A percentile compares a stretch with the other conserved stretches of the same genome.
Conservation (phyloP, 2,113 vertebrate genomes). For the Caranx melampygus region DNA sequence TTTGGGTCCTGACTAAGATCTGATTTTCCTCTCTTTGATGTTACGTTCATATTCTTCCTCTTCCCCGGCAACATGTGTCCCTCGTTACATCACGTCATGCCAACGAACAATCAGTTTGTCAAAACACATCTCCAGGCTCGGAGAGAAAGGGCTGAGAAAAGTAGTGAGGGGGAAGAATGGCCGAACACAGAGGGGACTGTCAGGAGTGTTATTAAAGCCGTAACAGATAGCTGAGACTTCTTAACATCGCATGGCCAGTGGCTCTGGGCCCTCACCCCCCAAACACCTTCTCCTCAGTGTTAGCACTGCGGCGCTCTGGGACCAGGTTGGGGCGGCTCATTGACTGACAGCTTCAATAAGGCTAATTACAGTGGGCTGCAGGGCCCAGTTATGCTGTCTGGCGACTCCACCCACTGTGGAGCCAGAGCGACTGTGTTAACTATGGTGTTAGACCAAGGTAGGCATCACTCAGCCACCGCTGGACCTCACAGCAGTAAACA, state of each 20-base stretch:
- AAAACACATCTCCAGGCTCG: slow-evolving; percentile 71
- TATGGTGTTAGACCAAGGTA: slow-evolving; percentile 73
- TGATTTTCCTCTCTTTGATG: slow-evolving; percentile 73
- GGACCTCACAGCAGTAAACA: slow-evolving; percentile 77
- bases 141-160: slow-evolving; percentile 54
- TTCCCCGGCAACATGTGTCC: slow-evolving; percentile 73
- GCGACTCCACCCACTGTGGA: slow-evolving; percentile 80
- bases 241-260: slow-evolving; percentile 50
- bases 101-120: slow-evolving; percentile 77
- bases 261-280: slow-evolving; percentile 42
- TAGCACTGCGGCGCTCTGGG: slow-evolving; percentile 58
- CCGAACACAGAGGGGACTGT: slow-evolving; percentile 60
- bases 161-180: slow-evolving; percentile 40
- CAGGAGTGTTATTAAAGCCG: slow-evolving; percentile 69
- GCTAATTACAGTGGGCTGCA: slow-evolving; percentile 80
- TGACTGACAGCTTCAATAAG: slow-evolving; percentile 83
- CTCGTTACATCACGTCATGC: slow-evolving; percentile 78
- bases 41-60: slow-evolving; percentile 64
- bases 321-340: slow-evolving; percentile 48
- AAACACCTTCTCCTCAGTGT: slow-evolving; percentile 76
- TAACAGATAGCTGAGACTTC: slow-evolving; percentile 72
- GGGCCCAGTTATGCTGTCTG: slow-evolving; percentile 79
- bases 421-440: slow-evolving; percentile 76
- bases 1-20: slow-evolving; percentile 62
- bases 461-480: slow-evolving; percentile 66